Conservation (phyloP, 1,140 invertebrate genomes). For the Anoplolepis gracilipes region DNA sequence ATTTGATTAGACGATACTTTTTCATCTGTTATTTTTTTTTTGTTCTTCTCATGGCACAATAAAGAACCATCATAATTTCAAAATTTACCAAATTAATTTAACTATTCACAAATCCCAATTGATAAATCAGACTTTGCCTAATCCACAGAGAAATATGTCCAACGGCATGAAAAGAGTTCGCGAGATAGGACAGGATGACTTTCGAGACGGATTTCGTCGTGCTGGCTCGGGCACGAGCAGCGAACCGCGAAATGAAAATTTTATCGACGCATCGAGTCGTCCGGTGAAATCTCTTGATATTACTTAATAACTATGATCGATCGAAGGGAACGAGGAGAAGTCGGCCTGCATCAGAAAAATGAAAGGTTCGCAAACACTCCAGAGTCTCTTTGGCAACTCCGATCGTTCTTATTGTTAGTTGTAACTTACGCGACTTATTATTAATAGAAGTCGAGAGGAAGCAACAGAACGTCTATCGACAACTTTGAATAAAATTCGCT, state of each 20-base stretch:
- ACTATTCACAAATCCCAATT: conserved; percentile 36
- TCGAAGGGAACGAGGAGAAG: conserved; percentile 48
- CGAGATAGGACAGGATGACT: conserved; percentile 13
- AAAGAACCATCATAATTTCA: neutral
- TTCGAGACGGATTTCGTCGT: conserved; percentile 63
- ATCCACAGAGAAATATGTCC: conserved; percentile 21
- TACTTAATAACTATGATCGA: conserved; percentile 79
- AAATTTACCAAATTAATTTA: conserved; percentile 65
- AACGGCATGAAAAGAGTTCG: neutral
- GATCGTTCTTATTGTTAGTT: conserved; percentile 17
- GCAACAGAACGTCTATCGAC: neutral
- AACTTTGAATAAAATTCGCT: conserved; percentile 27
- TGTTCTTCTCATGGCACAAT: neutral
- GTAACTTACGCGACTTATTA: conserved; percentile 39
- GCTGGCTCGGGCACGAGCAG: conserved; percentile 65
- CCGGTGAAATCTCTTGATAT: conserved; percentile 77
- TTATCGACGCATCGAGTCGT: conserved; percentile 80
- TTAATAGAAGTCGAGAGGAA: neutral
- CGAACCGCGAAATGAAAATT: conserved; percentile 83
- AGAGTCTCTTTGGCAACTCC: conserved; percentile 38
- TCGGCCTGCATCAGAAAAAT: conserved; percentile 61
- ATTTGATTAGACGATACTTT: neutral
- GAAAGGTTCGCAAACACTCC: conserved; percentile 43
- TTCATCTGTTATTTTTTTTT: neutral
- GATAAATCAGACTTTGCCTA: conserved; percentile 9